Evolutionary conservation across 2,113 vertebrate genomes (phyloP).

Genomic region (Grammomys surdaster): DNA sequence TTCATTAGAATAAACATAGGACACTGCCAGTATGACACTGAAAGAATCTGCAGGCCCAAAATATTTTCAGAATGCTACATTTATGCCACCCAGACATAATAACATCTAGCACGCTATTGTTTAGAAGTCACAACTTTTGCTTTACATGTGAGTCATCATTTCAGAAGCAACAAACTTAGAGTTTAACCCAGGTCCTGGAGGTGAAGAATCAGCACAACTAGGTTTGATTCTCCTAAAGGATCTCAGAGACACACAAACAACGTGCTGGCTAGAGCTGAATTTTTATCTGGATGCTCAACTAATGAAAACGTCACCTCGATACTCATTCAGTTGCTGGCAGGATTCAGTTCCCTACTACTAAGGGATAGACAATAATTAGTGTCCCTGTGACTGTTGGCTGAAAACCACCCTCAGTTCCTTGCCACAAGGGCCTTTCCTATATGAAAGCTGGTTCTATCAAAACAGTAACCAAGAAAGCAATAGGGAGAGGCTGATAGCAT

Average conservation of each 20-base stretch:
- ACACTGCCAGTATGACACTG: slow-evolving; percentile 12
- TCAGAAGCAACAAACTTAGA: background rate
- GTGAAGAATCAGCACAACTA: background rate
- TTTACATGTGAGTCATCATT: background rate
- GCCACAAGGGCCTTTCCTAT: background rate
- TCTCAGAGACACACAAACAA: background rate
- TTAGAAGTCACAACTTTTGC: background rate
- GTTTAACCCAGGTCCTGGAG: background rate
- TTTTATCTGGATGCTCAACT: background rate
- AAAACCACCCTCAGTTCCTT: background rate
- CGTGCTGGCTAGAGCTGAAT: background rate
- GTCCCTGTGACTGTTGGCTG: background rate
- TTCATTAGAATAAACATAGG: slow-evolving; percentile 51
- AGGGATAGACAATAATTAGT: background rate
- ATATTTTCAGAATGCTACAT: slow-evolving; percentile 58
- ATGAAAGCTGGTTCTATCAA: background rate
- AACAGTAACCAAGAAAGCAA: background rate
- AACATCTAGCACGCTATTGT: background rate
- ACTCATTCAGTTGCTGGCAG: background rate
- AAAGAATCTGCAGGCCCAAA: slow-evolving; percentile 1
- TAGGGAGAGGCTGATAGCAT: background rate
- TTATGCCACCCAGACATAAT: background rate
- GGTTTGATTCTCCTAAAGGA: background rate
- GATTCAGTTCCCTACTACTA: background rate
- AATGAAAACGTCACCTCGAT: background rate